Base-by-base conservation (phyloP, 2,797 vertebrate species). In the Fundulus diaphanus region DNA sequence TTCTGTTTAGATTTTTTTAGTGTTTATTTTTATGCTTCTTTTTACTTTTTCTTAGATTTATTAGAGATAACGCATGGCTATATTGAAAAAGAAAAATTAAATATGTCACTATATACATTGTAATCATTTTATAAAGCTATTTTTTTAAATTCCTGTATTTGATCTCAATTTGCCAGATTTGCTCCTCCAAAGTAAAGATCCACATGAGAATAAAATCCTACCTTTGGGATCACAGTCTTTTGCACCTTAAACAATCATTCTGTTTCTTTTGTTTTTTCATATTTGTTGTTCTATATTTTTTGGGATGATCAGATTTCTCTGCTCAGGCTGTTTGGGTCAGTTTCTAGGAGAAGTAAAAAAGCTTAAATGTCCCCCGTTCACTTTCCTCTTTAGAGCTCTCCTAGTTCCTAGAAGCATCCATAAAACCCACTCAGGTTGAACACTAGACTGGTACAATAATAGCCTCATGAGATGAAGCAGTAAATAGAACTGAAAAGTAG, bases 381-480 rank as follows among this genome's bases (percentile, higher is more conserved):
- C 84, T 37, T 48, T 68, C 66, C 66, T 74, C 70, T 57, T 85
- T 84, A 82, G 70, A 74, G 73, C 77, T 72, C 71, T 65, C 57
- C 37, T 80, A 80, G 78, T 89, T 87, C 87, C 76, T 40, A 68
- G 77, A 84, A 71, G 63, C 78, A 73, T 80, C 85, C 72, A 82
- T 88, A 83, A 90, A 92, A 85, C 72, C 73, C 73, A 78, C 72
- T 86, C 76, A 81, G 76, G 83, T 84, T 82, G 89, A 92, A 89
- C 90, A 82, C 42, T 78, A 73, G 81, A 75, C 75, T 29, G 6
- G 51, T 69, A 69, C 79, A 85, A 81, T 91, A 92, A 90, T 88
- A 89, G 82, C 78, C 85, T 85, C 82, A 78, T 86, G 87, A 88
- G 82, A 80, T 67, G 73, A 52, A 85, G 80, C 76, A 74, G 87